Conservation (phyloP, 2,797 vertebrate genomes). For the Morelia viridis region DNA sequence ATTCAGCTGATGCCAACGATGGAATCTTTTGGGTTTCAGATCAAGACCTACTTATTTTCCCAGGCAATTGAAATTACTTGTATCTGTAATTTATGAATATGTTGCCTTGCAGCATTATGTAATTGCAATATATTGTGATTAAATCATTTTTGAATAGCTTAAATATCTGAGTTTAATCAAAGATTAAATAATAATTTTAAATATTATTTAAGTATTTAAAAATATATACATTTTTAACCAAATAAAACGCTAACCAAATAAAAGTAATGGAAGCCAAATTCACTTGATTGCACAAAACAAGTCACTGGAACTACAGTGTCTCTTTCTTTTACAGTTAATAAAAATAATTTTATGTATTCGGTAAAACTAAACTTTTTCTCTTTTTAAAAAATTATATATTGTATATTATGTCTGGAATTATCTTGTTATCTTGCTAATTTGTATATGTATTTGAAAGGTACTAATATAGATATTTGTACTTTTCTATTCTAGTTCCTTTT, state of each 20-base stretch:
- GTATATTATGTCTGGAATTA: not conserved
- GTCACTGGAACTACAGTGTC: constrained; percentile 2
- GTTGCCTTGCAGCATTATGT: not conserved
- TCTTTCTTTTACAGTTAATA: constrained; percentile 35
- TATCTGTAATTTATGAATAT: not conserved
- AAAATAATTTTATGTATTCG: constrained; percentile 14
- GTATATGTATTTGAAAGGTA: not conserved
- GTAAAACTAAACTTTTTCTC: not conserved
- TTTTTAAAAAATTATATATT: not conserved
- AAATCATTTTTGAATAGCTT: not conserved
- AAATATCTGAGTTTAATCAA: not conserved
- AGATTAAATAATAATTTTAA: not conserved
- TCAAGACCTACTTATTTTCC: not conserved
- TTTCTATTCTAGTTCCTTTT: constrained; percentile 30
- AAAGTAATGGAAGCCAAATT: not conserved
- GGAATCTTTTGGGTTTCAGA: not conserved
- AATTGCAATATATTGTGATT: not conserved
- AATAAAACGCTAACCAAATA: not conserved
- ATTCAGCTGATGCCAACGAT: not conserved
- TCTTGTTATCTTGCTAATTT: not conserved
- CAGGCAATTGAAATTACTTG: not conserved
- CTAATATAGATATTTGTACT: not conserved
- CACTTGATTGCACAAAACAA: not conserved
- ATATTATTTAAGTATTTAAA: not conserved
- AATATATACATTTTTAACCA: not conserved